Percentiles rank a stretch among this genome's conserved stretches.
Evolutionary conservation across 2,888 invertebrate species (phyloP).

Genomic region (Lasioglossum vierecki): DNA sequence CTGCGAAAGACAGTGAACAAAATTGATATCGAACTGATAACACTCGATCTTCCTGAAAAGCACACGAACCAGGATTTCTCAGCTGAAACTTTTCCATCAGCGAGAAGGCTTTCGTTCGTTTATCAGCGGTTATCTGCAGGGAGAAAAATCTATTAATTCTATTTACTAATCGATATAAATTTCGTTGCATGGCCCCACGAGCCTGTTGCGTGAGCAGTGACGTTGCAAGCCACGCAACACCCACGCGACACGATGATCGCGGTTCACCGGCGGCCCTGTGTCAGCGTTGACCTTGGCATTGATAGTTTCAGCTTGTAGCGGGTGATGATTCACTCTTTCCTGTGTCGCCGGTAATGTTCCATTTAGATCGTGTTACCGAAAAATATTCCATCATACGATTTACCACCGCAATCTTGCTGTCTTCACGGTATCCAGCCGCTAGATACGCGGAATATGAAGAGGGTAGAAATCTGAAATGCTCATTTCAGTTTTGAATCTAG

Average conservation of each 20-base stretch:
- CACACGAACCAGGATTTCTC: background rate
- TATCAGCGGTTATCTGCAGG: background rate
- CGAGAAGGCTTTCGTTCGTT: background rate
- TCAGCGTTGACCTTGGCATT: constrained; percentile 53
- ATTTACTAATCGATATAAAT: background rate
- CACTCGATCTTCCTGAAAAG: background rate
- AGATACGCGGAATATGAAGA: background rate
- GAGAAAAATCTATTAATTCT: background rate
- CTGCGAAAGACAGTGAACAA: too few relatives aligned
- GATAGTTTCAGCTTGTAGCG: constrained; percentile 14
- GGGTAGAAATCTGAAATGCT: too few relatives aligned
- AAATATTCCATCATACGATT: constrained; percentile 33
- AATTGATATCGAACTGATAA: too few relatives aligned
- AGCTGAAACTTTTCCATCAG: background rate
- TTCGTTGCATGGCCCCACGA: background rate
- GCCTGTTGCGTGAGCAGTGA: constrained; percentile 1
- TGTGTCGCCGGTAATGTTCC: constrained; percentile 13
- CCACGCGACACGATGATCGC: constrained; percentile 12
- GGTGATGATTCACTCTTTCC: constrained; percentile 19
- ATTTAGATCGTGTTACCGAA: constrained; percentile 27
- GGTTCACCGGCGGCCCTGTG: background rate
- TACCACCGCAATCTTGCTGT: background rate
- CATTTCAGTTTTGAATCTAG: background rate
- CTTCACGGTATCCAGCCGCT: background rate
- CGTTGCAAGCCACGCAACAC: constrained; percentile 17